These are phyloP conservation scores for Patiria miniata DNA, from an alignment of 35 echinoderm and acorn worm genomes.

Conservation along the genomic window DNA sequence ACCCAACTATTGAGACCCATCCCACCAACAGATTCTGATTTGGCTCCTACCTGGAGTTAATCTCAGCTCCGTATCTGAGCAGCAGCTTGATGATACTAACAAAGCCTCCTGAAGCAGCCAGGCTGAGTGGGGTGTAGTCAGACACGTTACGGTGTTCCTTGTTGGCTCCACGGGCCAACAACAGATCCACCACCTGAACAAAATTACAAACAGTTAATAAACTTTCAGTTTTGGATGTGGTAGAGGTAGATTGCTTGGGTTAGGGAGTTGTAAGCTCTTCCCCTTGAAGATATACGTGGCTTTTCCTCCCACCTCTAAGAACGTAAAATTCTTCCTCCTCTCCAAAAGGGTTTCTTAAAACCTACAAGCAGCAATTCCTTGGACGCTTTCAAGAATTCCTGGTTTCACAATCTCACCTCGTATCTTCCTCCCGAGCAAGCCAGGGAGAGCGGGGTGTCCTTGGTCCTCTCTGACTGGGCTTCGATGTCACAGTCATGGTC, in stretches of 20 bases:
- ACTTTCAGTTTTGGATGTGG: no score
- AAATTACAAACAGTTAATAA: neutral
- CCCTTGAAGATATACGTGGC: no score
- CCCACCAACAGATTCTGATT: no score
- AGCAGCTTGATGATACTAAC: conserved; percentile 99
- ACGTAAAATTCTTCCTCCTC: no score
- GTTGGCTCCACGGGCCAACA: conserved; percentile 82
- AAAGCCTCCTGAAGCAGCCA: conserved; percentile 96
- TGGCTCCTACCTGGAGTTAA: conserved; percentile 87
- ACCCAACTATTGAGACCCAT: no score
- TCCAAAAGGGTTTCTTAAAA: no score
- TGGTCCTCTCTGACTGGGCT: conserved; percentile 97
- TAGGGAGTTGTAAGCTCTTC: no score
- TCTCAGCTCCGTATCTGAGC: conserved; percentile 91
- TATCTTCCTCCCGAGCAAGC: conserved; percentile 98
- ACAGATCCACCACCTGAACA: conserved; percentile 86
- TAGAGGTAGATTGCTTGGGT: no score
- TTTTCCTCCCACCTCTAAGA: no score
- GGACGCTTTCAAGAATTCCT: no score
- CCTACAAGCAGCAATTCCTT: no score
- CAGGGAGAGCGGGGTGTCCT: conserved; percentile 92
- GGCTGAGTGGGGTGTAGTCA: conserved; percentile 97
- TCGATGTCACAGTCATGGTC: conserved; percentile 87
- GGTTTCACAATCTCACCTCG: no score
- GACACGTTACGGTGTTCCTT: conserved; percentile 99